Conservation (phyloP, 1,140 invertebrate genomes). For the Hyles vespertilio region DNA sequence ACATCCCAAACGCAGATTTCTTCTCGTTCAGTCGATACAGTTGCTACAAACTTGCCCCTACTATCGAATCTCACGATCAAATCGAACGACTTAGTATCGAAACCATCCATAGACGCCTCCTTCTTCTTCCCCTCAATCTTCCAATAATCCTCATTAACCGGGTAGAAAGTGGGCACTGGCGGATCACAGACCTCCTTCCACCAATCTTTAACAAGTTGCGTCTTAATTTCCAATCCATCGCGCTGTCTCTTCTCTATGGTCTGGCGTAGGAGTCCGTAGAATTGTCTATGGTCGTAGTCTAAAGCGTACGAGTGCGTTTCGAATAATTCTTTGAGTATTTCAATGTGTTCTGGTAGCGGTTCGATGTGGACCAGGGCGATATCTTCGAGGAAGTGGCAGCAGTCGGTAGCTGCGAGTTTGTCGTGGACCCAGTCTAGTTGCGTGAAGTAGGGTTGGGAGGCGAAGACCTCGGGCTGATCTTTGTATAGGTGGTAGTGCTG, state of each 20-base stretch:
- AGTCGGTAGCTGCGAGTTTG: slow-evolving; percentile 83
- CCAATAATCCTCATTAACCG: slow-evolving; percentile 63
- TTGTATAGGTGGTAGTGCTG: slow-evolving; percentile 76
- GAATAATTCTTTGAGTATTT: slow-evolving; percentile 80
- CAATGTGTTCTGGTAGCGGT: slow-evolving; percentile 76
- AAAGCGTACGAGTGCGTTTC: slow-evolving; percentile 80
- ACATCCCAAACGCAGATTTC: slow-evolving; percentile 89
- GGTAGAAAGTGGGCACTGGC: slow-evolving; percentile 75
- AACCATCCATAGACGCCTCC: slow-evolving; percentile 57
- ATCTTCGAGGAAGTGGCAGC: slow-evolving; percentile 81
- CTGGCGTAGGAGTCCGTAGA: slow-evolving; percentile 81
- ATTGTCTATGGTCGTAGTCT: slow-evolving; percentile 85
- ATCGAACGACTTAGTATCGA: slow-evolving; percentile 71
- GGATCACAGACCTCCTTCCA: slow-evolving; percentile 64
- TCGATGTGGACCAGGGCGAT: slow-evolving; percentile 74
- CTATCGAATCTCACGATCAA: slow-evolving; percentile 77
- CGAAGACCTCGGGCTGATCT: slow-evolving; percentile 55
- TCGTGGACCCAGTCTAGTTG: slow-evolving; percentile 84
- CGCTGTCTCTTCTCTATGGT: slow-evolving; percentile 71
- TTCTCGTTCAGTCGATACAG: slow-evolving; percentile 82
- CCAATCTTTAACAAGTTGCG: slow-evolving; percentile 63
- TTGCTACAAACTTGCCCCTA: slow-evolving; percentile 81
- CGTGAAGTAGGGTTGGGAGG: slow-evolving; percentile 73
- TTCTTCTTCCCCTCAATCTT: slow-evolving; percentile 49
- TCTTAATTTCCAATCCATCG: slow-evolving; percentile 47